Conservation (phyloP, 2,888 invertebrate genomes). For the Phyto melanocephala region DNA sequence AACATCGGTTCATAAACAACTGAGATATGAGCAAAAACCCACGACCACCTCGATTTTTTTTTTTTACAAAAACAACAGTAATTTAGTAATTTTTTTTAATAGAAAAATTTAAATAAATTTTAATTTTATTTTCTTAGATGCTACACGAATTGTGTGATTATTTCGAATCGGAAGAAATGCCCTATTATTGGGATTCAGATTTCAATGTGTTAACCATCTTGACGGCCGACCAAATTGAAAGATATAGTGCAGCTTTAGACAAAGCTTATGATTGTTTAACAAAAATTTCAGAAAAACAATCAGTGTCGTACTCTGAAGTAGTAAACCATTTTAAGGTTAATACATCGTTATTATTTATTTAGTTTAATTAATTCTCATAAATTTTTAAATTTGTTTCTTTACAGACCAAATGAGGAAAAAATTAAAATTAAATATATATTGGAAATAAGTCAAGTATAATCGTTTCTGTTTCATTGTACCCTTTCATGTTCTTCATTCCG, state of each 20-base stretch:
- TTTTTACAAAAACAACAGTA: too few relatives aligned
- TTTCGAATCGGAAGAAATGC: conserved; percentile 37
- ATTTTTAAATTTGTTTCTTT: neutral
- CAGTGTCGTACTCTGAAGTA: neutral
- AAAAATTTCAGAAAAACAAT: neutral
- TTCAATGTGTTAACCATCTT: conserved; percentile 61
- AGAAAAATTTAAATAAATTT: too few relatives aligned
- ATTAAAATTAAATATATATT: too few relatives aligned
- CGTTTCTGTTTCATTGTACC: too few relatives aligned
- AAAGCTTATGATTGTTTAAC: neutral
- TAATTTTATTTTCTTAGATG: conserved; percentile 59
- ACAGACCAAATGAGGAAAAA: too few relatives aligned
- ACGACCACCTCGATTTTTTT: too few relatives aligned
- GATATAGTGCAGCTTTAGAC: conserved; percentile 25
- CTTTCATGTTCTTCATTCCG: too few relatives aligned
- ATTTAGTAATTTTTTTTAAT: too few relatives aligned
- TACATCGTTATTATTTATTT: neutral
- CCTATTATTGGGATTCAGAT: conserved; percentile 63
- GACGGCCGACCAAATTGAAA: conserved; percentile 2
- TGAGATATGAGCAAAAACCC: too few relatives aligned
- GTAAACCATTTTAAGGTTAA: conserved; percentile 7
- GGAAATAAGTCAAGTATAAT: too few relatives aligned
- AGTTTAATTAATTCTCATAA: too few relatives aligned
- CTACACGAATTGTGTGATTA: conserved; percentile 42
- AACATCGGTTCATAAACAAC: too few relatives aligned